Percentiles rank a stretch among this genome's conserved stretches.
These are phyloP conservation scores for Thamnophis sirtalis DNA, from an alignment of 2,113 vertebrate species.

Conservation along the genomic window DNA sequence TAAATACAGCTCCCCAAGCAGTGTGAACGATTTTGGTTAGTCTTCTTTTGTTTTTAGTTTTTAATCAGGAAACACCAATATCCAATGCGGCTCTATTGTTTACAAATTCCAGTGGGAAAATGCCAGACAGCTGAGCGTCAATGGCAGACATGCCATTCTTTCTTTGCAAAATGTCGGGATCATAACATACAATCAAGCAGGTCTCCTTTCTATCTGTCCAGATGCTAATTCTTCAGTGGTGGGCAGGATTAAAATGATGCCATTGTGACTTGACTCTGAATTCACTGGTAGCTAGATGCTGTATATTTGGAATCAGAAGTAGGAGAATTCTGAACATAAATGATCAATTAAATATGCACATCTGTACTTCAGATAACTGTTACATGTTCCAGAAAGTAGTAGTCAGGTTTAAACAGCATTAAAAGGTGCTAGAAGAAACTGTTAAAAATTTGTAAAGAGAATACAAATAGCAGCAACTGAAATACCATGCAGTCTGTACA, in stretches of 20 bases:
- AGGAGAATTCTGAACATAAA: background rate
- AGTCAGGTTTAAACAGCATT: background rate
- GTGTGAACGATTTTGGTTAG: background rate
- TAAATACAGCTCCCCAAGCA: background rate
- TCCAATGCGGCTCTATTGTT: background rate
- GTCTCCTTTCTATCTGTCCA: background rate
- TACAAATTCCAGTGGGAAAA: background rate
- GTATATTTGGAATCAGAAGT: background rate
- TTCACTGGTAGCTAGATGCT: background rate
- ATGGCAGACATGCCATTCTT: background rate
- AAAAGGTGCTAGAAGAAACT: background rate
- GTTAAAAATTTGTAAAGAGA: background rate
- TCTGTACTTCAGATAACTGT: accelerated
- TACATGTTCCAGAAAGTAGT: background rate
- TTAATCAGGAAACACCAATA: background rate
- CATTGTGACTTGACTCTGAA: background rate
- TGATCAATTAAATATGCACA: background rate
- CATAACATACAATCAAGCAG: background rate
- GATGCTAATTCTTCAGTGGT: background rate
- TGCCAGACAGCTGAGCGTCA: background rate
- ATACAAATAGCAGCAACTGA: background rate
- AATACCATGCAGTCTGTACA: background rate
- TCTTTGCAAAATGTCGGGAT: background rate
- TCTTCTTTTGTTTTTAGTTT: background rate
- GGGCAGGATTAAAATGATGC: background rate